Percentiles rank a stretch among this genome's conserved stretches.
These are phyloP conservation scores for Pionites leucogaster DNA, from an alignment of 2,113 vertebrate genomes.

Conservation along the genomic window DNA sequence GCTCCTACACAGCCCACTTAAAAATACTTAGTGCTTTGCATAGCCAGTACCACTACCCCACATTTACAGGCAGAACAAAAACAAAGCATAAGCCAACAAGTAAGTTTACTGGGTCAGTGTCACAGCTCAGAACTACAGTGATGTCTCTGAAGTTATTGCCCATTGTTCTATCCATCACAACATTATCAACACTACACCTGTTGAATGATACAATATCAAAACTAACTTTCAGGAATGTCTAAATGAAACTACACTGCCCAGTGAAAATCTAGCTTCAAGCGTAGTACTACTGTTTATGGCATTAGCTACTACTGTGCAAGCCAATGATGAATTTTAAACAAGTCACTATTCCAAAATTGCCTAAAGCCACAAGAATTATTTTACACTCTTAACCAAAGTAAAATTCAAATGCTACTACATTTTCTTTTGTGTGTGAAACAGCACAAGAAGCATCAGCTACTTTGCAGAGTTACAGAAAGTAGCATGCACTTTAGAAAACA, in stretches of 20 bases:
- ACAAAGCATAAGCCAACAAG: neutral
- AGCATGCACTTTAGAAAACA: neutral
- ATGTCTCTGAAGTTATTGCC: neutral
- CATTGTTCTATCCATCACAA: neutral
- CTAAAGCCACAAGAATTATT: neutral
- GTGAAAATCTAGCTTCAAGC: neutral
- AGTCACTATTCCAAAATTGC: neutral
- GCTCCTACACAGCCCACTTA: neutral
- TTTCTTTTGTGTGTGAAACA: neutral
- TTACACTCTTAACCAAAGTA: accelerated
- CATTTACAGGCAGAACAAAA: neutral
- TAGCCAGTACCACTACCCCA: neutral
- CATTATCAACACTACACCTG: accelerated
- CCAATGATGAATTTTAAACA: neutral
- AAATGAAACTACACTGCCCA: neutral
- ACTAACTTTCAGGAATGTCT: neutral
- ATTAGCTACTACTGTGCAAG: neutral
- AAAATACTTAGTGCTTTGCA: neutral
- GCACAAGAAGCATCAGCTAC: neutral
- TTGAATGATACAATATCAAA: neutral
- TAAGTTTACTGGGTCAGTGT: neutral
- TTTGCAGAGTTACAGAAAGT: neutral
- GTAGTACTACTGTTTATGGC: neutral
- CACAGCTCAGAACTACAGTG: neutral
- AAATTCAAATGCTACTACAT: accelerated